These are phyloP conservation scores for Clarias platycephalus DNA, from an alignment of 2,797 vertebrate species.

Conservation along the genomic window DNA sequence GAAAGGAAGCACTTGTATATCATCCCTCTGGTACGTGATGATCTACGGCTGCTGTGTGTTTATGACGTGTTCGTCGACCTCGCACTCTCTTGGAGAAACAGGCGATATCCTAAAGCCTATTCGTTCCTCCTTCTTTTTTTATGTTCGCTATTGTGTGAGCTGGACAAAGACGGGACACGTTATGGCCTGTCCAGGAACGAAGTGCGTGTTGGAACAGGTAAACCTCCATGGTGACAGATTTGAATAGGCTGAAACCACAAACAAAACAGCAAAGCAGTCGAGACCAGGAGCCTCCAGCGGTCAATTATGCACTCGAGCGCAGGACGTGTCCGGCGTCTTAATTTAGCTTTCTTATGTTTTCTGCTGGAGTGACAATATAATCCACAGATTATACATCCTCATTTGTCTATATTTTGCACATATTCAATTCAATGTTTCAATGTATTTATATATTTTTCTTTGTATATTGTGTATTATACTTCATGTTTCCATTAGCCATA, in stretches of 20 bases:
- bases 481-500: no score
- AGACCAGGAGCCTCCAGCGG: background rate
- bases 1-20: background rate
- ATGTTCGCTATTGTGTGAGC: background rate
- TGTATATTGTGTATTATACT: no score
- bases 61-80: background rate
- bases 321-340: background rate
- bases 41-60: no score
- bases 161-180: background rate
- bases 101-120: background rate
- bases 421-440: no score
- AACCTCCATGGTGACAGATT: constrained; percentile 17
- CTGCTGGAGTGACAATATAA: background rate
- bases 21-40: background rate
- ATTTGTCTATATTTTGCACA: no score
- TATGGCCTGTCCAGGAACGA: background rate
- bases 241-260: background rate
- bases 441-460: no score
- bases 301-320: background rate
- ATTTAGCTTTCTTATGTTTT: background rate
- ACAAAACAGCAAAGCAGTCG: background rate
- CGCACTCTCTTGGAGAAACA: background rate
- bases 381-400: no score
- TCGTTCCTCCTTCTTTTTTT: background rate
- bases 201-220: background rate